Evolutionary conservation across 2,797 vertebrate species (phyloP).

Genomic region (Smutsia temminckii): DNA sequence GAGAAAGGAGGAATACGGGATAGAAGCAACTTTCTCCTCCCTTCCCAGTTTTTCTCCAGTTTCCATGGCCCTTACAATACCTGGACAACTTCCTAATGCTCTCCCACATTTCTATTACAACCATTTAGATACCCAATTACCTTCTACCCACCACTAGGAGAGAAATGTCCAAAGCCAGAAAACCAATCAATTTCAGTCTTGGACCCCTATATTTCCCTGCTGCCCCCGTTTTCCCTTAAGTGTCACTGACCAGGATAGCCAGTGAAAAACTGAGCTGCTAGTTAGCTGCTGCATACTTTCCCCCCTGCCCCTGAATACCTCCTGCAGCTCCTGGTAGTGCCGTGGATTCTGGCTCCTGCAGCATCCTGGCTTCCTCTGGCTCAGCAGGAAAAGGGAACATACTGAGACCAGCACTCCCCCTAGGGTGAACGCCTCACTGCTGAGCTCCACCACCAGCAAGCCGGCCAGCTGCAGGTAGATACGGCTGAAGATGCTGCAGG

Average conservation of each 20-base stretch:
- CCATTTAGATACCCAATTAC: neutral
- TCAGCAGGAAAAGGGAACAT: slow-evolving; percentile 68
- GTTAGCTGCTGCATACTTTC: neutral
- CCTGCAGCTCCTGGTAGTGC: slow-evolving; percentile 73
- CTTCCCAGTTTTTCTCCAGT: neutral
- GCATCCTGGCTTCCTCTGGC: slow-evolving; percentile 71
- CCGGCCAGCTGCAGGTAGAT: slow-evolving; percentile 59
- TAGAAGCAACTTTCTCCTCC: neutral
- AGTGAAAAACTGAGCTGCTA: neutral
- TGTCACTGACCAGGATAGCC: neutral
- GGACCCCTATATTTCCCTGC: neutral
- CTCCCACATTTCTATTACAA: neutral
- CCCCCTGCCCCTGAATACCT: slow-evolving; percentile 54
- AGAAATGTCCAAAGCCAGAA: slow-evolving; percentile 5
- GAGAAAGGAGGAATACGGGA: slow-evolving; percentile 7
- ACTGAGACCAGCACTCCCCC: slow-evolving; percentile 60
- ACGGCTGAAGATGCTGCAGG: neutral
- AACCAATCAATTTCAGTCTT: neutral
- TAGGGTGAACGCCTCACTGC: slow-evolving; percentile 66
- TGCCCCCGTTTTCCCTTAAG: neutral
- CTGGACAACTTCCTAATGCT: slow-evolving; percentile 6
- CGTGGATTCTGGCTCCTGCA: slow-evolving; percentile 58
- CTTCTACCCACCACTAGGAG: neutral
- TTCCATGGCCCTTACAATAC: neutral
- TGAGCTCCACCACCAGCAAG: slow-evolving; percentile 69